Evolutionary conservation across 2,797 vertebrate species (phyloP).

Genomic region (Notolepis coatsorum): DNA sequence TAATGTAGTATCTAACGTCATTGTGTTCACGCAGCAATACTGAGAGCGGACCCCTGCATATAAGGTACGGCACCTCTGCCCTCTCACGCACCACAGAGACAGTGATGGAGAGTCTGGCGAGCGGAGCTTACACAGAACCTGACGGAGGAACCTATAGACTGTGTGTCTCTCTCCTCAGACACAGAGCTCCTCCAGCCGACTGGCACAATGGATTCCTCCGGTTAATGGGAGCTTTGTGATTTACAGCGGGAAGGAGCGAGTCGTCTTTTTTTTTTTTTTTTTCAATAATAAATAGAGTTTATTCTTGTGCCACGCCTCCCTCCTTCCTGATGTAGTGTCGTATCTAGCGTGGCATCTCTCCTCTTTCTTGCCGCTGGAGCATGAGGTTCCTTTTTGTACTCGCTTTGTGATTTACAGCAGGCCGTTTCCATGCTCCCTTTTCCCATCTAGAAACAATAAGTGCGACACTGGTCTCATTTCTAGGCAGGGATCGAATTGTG

Average conservation of each 20-base stretch:
- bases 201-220: conserved; percentile 40
- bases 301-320: no score
- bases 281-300: no score
- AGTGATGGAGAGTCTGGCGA: conserved; percentile 50
- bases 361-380: no score
- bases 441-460: conserved; percentile 69
- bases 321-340: no score
- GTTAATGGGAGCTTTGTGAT: conserved; percentile 66
- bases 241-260: conserved; percentile 70
- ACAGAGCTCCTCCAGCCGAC: conserved; percentile 7
- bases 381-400: no score
- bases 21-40: conserved; percentile 46
- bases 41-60: no score
- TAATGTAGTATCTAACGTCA: conserved; percentile 57
- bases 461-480: conserved; percentile 63
- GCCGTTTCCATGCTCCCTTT: no score
- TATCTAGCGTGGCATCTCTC: no score
- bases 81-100: no score
- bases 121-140: conserved; percentile 24
- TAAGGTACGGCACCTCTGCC: no score
- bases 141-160: conserved; percentile 27
- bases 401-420: neutral
- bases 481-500: no score
- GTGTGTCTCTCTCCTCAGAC: conserved; percentile 40
- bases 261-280: no score